Evolutionary conservation across 2,113 vertebrate species (phyloP), one percentile per base, ranked within the genome.

Genomic region (Merops nubicus): DNA sequence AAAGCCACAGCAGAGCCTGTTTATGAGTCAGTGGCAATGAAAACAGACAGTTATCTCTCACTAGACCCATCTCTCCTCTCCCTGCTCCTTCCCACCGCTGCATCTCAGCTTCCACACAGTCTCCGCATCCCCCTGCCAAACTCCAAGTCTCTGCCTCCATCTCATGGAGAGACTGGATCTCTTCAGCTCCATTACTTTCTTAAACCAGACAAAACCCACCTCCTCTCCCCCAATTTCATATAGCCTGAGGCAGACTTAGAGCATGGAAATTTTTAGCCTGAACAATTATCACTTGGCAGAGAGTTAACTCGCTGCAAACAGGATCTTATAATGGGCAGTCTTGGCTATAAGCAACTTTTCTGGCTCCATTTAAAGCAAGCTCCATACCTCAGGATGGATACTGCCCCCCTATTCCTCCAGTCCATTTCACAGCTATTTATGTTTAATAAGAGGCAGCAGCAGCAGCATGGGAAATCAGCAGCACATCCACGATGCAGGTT

Each of bases 81-180:
- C 51, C 59, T 40, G 57, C 78, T 72, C 77, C 2, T 18, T 17
- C 70, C 77, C 62, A 42, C 54, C 7, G 5, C 70, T n/a, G 28
- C 23, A 3, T 11, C 88, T 43, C 50, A 3, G 86, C 85, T 79
- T 36, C 84, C 9, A 47, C 73, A 22, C 80, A 84, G 42, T 31
- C 67, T 83, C 50, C 1, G 2, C 70, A 21, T 77, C 47, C 91
- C 88, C 68, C 69, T 75, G 95, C 84, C 81, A 8, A 96, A 96
- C 74, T 85, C 93, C 94, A 65, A 91, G 95, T 21, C 96, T 97
- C 94, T 96, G 95, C 96, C 91, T 97, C 96, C 96, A 96, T 91
- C 95, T 97, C 89, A 97, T 96, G 95, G 96, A 96, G 91, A 96
- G 91, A 95, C 40, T 48, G 34, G 10, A 91, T 87, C 93, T 75